A percentile compares a stretch with the other conserved stretches of the same genome.
Evolutionary conservation across 2,797 vertebrate genomes (phyloP).

Genomic region (Falco concolor): DNA sequence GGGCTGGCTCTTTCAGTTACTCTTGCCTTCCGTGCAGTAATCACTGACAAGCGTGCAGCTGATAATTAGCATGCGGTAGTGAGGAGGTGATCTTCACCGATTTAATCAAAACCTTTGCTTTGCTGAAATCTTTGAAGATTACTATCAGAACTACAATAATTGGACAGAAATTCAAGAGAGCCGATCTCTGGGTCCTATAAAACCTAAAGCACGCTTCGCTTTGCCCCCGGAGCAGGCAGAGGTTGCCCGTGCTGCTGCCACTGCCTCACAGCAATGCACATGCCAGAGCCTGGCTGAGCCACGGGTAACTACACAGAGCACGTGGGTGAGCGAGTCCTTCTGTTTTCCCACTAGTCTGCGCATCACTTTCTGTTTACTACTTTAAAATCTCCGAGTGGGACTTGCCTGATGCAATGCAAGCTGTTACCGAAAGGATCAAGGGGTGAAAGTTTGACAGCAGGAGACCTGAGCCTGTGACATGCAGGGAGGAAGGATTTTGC

Average conservation of each 20-base stretch:
- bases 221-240: not conserved
- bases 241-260: not conserved
- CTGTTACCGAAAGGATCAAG: not conserved
- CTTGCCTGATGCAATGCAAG: not conserved
- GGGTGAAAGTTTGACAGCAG: slow-evolving; percentile 27
- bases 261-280: accelerated
- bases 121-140: not conserved
- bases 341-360: not conserved
- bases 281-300: not conserved
- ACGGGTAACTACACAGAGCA: not conserved
- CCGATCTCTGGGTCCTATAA: not conserved
- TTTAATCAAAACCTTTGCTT: slow-evolving; percentile 5
- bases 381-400: not conserved
- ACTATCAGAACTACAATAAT: not conserved
- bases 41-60: not conserved
- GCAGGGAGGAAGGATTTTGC: not conserved
- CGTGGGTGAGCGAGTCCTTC: not conserved
- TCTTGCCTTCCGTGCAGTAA: not conserved
- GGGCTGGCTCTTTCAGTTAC: not conserved
- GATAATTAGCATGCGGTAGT: not conserved
- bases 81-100: not conserved
- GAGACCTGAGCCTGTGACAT: not conserved
- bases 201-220: not conserved
- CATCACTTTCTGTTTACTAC: not conserved
- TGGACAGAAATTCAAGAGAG: not conserved